phyloP scores from a whole-genome alignment of 2,888 invertebrate species.

The Luperina nickerlii region DNA sequence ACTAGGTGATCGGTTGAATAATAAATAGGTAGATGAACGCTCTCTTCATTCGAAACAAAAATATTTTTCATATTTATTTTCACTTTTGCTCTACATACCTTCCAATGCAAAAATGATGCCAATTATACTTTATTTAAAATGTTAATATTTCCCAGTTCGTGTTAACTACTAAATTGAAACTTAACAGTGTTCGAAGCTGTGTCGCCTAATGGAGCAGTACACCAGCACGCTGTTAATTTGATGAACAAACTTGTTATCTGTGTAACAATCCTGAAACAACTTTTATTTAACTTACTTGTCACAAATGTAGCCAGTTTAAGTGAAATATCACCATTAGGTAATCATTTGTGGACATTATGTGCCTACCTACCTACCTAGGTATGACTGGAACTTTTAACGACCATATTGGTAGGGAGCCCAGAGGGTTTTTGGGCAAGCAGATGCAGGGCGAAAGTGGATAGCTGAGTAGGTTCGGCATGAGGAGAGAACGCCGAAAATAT shows the following conservation, averaged over 20 bases:
- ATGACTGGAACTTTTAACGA: neutral
- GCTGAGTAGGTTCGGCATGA: too few species aligned
- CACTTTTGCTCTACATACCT: neutral
- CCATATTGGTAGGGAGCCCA: too few species aligned
- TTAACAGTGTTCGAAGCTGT: conserved; percentile 9
- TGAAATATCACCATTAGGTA: too few species aligned
- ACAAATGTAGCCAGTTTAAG: too few species aligned
- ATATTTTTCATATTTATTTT: neutral
- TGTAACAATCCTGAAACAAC: conserved; percentile 13
- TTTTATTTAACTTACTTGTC: too few species aligned
- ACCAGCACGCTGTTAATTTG: conserved; percentile 11
- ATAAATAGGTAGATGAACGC: conserved; percentile 29
- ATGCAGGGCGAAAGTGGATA: too few species aligned
- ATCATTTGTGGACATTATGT: too few species aligned
- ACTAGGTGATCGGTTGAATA: conserved; percentile 22
- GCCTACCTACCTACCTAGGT: too few species aligned
- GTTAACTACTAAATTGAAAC: conserved; percentile 13
- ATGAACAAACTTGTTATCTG: conserved; percentile 4
- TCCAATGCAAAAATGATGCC: neutral
- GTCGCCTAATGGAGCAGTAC: conserved; percentile 3
- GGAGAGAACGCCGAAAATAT: too few species aligned
- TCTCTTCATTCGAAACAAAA: conserved; percentile 1
- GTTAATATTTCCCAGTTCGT: neutral
- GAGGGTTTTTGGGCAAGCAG: too few species aligned
- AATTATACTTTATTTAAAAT: neutral